Evolutionary conservation across 2,797 vertebrate genomes (phyloP), one percentile per base, ranked within the genome.

Genomic region (Lindbergichthys nudifrons): DNA sequence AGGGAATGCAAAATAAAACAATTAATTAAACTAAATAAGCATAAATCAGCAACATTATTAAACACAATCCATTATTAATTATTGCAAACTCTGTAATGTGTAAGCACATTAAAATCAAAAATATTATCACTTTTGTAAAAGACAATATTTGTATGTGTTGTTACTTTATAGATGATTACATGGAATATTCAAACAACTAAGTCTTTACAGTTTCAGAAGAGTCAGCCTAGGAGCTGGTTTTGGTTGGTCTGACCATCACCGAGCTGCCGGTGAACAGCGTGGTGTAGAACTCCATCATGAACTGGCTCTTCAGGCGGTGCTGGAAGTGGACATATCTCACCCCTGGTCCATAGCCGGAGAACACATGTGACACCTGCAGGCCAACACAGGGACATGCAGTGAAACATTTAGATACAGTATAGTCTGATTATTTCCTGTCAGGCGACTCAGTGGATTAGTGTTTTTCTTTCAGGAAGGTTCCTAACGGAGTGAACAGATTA

Each of bases 281-380:
- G 13, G 91, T 81, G 54, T 71, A 92, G 64, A 96, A 94, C 1
- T 88, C 93, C 0, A 71, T 65, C 68, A 96, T 76, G 79, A 88
- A 90, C 5, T 84, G 87, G 83, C 95, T 96, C 92, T 96, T 96
- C 71, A 94, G 78, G n/a, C 92, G 93, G 92, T 97, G 96, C 61
- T 78, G 53, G 73, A 95, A 95, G 79, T 87, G 88, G 68, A 97
- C 70, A 0, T 94, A 94, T 52, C 96, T 92, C 63, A 96, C 95
- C 0, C 96, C 96, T 0, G 95, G 87, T 0, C 96, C 96, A 0
- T 97, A 97, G n/a, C 87, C 88, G 23, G 92, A 92, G 91, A 97
- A 97, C 64, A 96, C 91, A 0, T 96, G 95, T 1, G 95, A 95
- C 83, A 97, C 96, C 96, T 97, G 73, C 46, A 87, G 83, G 65